Evolutionary conservation across 2,888 invertebrate species (phyloP).

Genomic region (Diplazon laetatorius): DNA sequence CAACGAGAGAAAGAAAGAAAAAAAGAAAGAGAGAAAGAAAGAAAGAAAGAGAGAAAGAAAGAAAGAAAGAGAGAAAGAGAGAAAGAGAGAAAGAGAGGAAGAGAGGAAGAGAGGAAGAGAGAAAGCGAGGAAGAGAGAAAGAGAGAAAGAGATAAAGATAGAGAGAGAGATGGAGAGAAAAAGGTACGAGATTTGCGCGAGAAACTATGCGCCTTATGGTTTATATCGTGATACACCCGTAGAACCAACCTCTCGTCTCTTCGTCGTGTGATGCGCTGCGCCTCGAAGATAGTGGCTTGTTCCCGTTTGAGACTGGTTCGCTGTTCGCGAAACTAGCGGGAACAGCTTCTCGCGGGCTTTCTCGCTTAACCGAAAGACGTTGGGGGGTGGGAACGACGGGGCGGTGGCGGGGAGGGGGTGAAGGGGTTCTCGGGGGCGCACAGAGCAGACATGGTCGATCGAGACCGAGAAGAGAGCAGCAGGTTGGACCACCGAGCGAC

Average conservation of each 20-base stretch:
- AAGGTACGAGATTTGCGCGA: background rate
- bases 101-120: constrained; percentile 2
- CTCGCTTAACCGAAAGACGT: too few species aligned
- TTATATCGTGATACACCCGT: too few species aligned
- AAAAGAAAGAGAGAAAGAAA: background rate
- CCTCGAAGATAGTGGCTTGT: constrained; percentile 64
- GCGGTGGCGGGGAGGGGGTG: constrained; percentile 35
- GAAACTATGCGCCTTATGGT: too few species aligned
- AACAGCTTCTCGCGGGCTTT: too few species aligned
- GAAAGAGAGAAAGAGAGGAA: background rate
- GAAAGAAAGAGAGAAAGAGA: too few species aligned
- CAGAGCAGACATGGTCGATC: constrained; percentile 29
- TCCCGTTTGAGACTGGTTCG: constrained; percentile 47
- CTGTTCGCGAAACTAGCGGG: too few species aligned
- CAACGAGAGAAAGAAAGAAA: too few species aligned
- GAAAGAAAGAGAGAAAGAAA: too few species aligned
- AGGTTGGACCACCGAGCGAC: constrained; percentile 18
- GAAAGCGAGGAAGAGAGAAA: too few species aligned
- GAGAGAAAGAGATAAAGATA: too few species aligned
- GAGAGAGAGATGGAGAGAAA: constrained; percentile 5
- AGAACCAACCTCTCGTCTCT: too few species aligned
- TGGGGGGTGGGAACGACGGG: too few species aligned
- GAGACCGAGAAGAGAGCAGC: constrained; percentile 24
- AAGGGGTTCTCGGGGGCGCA: constrained; percentile 3
- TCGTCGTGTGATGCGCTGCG: constrained; percentile 48